Conservation (phyloP, 92 coral and sea anemone genomes). For the Parazoanthus darwini region DNA sequence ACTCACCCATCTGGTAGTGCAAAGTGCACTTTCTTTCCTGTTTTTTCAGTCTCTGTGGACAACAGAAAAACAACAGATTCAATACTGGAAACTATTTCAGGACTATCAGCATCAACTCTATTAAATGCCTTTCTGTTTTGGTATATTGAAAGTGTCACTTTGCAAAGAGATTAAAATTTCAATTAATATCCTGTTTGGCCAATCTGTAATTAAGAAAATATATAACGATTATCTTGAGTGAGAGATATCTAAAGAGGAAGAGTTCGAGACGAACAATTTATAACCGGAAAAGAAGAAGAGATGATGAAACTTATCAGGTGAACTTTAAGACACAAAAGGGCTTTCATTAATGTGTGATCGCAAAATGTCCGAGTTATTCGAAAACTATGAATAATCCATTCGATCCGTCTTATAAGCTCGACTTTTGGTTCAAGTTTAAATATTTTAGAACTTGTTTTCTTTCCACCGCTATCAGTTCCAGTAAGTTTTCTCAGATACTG, state of each 20-base stretch:
- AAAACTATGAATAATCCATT: not conserved
- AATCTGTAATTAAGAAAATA: not conserved
- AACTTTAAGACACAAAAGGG: not conserved
- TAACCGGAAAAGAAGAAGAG: no score
- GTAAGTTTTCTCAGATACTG: not conserved
- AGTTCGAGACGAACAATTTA: not conserved
- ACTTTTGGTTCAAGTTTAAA: no score
- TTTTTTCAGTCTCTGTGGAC: conserved; percentile 44
- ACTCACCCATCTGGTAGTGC: conserved; percentile 77
- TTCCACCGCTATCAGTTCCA: not conserved
- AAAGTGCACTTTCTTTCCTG: conserved; percentile 75
- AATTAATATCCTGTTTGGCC: not conserved
- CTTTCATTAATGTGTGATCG: not conserved
- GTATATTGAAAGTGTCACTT: not conserved
- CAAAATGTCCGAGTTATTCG: not conserved
- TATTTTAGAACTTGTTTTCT: not conserved
- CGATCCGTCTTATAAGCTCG: no score
- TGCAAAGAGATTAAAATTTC: not conserved
- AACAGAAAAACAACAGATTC: conserved; percentile 3
- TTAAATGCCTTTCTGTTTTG: no score
- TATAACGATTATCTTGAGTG: not conserved
- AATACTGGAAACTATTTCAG: not conserved
- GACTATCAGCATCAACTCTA: not conserved
- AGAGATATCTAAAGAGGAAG: no score
- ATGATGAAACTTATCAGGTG: not conserved